A percentile compares a stretch with the other conserved stretches of the same genome.
Evolutionary conservation across 2,113 vertebrate species (phyloP).

Genomic region (Aramus guarauna): DNA sequence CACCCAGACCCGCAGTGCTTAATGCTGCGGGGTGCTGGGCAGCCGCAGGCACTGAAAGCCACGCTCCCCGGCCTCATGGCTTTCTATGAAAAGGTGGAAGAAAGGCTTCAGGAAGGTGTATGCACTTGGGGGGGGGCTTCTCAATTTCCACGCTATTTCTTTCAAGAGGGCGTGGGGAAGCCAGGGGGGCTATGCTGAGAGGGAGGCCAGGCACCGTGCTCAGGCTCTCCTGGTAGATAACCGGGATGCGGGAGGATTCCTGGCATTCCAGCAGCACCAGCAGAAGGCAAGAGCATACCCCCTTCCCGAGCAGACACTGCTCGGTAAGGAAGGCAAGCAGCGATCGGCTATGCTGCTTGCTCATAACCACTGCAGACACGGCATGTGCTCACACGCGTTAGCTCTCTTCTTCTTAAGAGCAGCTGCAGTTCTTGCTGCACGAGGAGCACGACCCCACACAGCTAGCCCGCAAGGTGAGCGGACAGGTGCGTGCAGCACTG

Average conservation of each 20-base stretch:
- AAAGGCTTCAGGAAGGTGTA: neutral
- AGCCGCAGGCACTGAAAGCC: rapidly evolving
- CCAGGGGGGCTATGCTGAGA: neutral
- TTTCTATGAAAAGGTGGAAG: neutral
- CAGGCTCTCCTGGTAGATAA: conserved; percentile 11
- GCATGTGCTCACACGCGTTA: neutral
- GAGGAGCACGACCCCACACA: neutral
- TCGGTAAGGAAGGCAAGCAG: neutral
- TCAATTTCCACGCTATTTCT: neutral
- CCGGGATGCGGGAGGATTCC: conserved; percentile 9
- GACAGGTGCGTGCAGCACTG: rapidly evolving
- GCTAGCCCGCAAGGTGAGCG: rapidly evolving
- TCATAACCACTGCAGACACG: neutral
- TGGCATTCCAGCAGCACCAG: conserved; percentile 40
- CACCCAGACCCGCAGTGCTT: rapidly evolving
- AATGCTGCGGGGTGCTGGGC: neutral
- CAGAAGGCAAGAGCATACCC: neutral
- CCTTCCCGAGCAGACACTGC: neutral
- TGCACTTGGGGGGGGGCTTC: neutral
- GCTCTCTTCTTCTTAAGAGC: neutral
- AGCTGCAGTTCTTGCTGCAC: neutral
- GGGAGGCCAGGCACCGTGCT: neutral
- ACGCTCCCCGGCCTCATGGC: rapidly evolving
- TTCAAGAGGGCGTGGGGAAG: neutral
- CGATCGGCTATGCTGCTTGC: rapidly evolving